These are phyloP conservation scores for Avahi laniger DNA, from an alignment of 2,797 vertebrate species.

Conservation along the genomic window DNA sequence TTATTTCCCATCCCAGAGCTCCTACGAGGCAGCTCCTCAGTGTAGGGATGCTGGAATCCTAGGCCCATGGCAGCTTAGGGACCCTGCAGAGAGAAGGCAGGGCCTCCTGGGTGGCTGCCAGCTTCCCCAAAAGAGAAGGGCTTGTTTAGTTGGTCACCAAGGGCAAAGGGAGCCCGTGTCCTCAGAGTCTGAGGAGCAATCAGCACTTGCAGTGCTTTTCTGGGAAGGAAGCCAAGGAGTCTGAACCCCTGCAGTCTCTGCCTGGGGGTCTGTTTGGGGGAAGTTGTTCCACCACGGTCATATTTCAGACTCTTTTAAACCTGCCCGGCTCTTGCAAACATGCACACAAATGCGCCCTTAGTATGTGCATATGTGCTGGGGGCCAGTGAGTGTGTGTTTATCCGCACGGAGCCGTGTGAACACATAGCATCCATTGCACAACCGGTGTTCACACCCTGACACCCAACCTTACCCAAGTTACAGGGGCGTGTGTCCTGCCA, in stretches of 20 bases:
- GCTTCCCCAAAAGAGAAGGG: background rate
- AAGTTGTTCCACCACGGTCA: background rate
- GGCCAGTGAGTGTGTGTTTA: too few species aligned
- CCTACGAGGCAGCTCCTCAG: background rate
- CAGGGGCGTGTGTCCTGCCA: background rate
- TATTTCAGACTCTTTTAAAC: slow-evolving; percentile 30
- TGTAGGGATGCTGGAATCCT: background rate
- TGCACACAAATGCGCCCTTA: background rate
- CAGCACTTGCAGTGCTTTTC: background rate
- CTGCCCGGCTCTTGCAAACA: background rate
- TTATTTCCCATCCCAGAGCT: too few species aligned
- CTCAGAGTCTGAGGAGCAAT: background rate
- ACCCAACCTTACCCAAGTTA: background rate
- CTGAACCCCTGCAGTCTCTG: background rate
- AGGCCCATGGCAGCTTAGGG: background rate
- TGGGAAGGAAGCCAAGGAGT: slow-evolving; percentile 36
- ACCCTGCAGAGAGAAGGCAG: background rate
- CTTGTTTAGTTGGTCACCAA: background rate
- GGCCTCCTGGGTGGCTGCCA: background rate
- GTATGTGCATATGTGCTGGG: background rate
- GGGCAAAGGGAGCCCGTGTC: slow-evolving; percentile 13
- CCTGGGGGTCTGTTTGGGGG: slow-evolving; percentile 23
- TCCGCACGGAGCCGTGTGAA: background rate
- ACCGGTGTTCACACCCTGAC: background rate
- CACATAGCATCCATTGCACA: background rate